These are phyloP conservation scores for Anguilla japonica DNA, from an alignment of 2,113 vertebrate genomes.

Conservation along the genomic window DNA sequence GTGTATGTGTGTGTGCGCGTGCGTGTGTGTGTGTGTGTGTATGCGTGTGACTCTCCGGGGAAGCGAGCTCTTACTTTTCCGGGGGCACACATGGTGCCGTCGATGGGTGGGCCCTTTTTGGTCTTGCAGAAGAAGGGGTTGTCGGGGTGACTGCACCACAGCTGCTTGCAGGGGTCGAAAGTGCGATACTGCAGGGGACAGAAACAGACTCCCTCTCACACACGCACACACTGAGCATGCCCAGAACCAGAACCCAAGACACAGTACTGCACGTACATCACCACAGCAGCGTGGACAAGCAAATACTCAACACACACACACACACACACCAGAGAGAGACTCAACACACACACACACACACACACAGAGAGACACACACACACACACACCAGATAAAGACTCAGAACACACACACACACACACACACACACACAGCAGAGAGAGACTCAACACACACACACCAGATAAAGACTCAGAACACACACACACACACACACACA, in stretches of 20 bases:
- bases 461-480: no score
- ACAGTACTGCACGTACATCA: constrained; percentile 12
- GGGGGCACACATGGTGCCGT: constrained; percentile 91
- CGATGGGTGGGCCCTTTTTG: constrained; percentile 95
- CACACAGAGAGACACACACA: no score
- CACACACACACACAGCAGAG: constrained; percentile 17
- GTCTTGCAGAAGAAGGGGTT: constrained; percentile 99
- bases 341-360: neutral
- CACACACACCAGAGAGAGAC: no score
- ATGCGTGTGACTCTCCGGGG: neutral
- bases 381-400: no score
- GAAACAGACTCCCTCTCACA: constrained; percentile 46
- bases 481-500: no score
- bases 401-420: neutral
- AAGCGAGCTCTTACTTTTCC: constrained; percentile 78
- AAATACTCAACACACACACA: no score
- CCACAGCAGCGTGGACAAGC: constrained; percentile 17
- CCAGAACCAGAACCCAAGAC: neutral
- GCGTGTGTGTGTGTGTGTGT: neutral
- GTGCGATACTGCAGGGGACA: constrained; percentile 83
- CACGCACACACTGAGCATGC: constrained; percentile 13
- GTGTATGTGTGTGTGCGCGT: neutral
- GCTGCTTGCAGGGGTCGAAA: constrained; percentile 94
- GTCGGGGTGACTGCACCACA: constrained; percentile 97
- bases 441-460: no score